Evolutionary conservation across 2,888 invertebrate species (phyloP).

Genomic region (Bembecia ichneumoniformis): DNA sequence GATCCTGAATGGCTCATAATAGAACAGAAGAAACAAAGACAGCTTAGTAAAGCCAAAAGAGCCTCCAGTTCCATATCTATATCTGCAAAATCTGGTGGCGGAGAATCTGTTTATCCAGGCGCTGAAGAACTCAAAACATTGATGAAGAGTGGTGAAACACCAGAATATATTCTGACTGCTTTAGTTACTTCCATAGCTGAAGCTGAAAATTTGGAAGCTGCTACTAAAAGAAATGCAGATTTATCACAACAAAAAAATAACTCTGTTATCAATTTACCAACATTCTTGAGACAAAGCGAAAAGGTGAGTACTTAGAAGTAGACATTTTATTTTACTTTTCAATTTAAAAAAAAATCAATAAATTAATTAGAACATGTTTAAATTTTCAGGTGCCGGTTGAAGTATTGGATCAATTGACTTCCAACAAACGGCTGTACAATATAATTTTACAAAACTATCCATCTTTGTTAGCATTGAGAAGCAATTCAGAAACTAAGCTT

Average conservation of each 20-base stretch:
- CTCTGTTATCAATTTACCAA: conserved; percentile 85
- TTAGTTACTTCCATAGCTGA: conserved; percentile 73
- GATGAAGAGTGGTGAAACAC: conserved; percentile 79
- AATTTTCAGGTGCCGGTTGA: conserved; percentile 76
- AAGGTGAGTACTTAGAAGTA: conserved; percentile 58
- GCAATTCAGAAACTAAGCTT: conserved; percentile 76
- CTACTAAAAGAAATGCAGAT: conserved; percentile 61
- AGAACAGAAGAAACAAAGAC: conserved; percentile 74
- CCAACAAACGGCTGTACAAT: conserved; percentile 77
- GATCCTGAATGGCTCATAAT: conserved; percentile 87
- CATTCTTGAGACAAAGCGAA: conserved; percentile 81
- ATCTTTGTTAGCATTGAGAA: conserved; percentile 74
- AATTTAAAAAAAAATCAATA: background rate
- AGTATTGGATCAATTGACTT: conserved; percentile 75
- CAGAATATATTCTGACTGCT: conserved; percentile 76
- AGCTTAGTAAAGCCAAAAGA: conserved; percentile 65
- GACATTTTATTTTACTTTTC: background rate
- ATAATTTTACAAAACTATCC: conserved; percentile 82
- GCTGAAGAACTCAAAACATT: conserved; percentile 77
- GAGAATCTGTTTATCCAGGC: conserved; percentile 74
- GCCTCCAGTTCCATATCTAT: conserved; percentile 69
- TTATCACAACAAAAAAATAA: conserved; percentile 59
- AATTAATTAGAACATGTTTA: background rate
- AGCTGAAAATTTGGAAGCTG: conserved; percentile 58
- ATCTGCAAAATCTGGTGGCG: conserved; percentile 64